Evolutionary conservation across 2,113 vertebrate species (phyloP), one percentile per base, ranked within the genome.

Genomic region (Antechinus stuartii): DNA sequence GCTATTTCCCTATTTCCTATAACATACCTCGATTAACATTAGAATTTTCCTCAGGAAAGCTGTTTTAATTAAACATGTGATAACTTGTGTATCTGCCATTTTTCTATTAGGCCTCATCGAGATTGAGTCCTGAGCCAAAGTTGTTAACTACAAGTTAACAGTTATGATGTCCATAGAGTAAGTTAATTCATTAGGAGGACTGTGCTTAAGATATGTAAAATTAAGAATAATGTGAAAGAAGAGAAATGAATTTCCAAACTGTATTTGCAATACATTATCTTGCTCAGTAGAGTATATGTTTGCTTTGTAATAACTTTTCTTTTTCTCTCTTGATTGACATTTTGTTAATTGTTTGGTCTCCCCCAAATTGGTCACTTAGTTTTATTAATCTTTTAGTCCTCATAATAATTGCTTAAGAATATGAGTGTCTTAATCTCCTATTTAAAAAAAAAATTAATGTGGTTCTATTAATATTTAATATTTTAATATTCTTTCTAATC

Each of bases 401-500:
- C 93, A 22, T 6, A 95, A 27, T 93, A 97, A 93, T 92, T 97
- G 92, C 93, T 97, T 96, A 90, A 92, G 91, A 93, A 42, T 35
- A 93, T 97, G 94, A 95, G 24, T 89, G 50, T 84, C n/a, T 96
- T 97, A 96, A 96, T 93, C 61, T 96, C n/a, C 49, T 91, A 5
- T 93, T 97, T 92, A 91, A 93, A 95, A 52, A 93, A 95, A 52
- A 95, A 46, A 95, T 42, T 92, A 95, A 94, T 94, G 91, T 68
- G 89, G n/a, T 47, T 68, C 6, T 26, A 96, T 96, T 94, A 95
- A 96, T 96, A 96, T 97, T 96, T 96, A 97, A 96, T 96, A 95
- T 91, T 97, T 96, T 94, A 97, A 97, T 97, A 97, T 96, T 96
- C 57, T 47, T 92, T 93, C 91, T 49, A 93, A 96, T 89, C 56